Percentiles rank a stretch among this genome's conserved stretches.
Evolutionary conservation across 2,113 vertebrate genomes (phyloP).

Genomic region (Halcyon senegalensis): DNA sequence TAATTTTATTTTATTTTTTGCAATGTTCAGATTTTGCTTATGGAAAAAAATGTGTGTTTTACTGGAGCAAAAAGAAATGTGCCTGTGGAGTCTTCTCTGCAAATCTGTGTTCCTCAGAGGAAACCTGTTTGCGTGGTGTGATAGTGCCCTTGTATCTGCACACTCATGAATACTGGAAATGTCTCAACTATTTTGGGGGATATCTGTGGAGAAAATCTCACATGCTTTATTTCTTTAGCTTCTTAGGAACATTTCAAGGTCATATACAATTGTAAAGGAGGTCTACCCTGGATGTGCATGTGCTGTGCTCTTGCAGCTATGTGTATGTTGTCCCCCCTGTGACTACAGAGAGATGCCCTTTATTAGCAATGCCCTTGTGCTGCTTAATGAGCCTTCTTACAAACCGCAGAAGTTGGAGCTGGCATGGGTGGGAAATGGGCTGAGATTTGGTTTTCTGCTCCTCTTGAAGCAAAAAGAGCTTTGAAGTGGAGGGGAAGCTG

Average conservation of each 20-base stretch:
- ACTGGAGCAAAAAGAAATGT: neutral
- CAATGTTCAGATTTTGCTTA: neutral
- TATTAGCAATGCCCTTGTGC: neutral
- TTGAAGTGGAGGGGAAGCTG: neutral
- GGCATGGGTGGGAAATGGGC: neutral
- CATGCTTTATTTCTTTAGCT: neutral
- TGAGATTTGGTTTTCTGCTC: neutral
- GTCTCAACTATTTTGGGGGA: neutral
- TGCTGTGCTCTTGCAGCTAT: neutral
- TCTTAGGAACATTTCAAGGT: neutral
- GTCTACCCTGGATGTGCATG: neutral
- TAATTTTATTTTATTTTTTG: neutral
- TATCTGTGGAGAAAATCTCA: neutral
- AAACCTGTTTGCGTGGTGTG: neutral
- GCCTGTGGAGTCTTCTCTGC: neutral
- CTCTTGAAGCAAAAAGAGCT: neutral
- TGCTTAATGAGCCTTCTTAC: neutral
- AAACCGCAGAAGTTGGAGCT: neutral
- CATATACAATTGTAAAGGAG: rapidly evolving
- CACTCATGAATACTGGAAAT: neutral
- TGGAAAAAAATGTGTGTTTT: neutral
- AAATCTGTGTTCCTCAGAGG: neutral
- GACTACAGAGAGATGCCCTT: neutral
- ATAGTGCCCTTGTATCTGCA: neutral
- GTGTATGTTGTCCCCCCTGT: neutral